Evolutionary conservation across 1,140 invertebrate genomes (phyloP), one percentile per base, ranked within the genome.

Genomic region (Ganaspis sp.): DNA sequence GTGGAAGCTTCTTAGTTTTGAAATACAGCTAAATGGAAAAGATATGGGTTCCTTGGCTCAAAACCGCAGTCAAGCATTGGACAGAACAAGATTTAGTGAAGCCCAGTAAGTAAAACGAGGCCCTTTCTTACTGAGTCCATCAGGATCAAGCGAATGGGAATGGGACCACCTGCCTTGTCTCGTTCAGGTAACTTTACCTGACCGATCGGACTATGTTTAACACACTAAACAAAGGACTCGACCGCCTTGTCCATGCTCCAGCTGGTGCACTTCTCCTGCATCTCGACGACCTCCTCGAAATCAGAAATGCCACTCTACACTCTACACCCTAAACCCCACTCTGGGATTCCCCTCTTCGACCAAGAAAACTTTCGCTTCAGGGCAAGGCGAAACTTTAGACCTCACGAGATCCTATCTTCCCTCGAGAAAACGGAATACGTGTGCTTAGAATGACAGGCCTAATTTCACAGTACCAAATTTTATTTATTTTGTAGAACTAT

Each of bases 241-340:
- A 29, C 58, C 23, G 58, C 58, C 23, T 19, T 21, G 21, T 8
- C 49, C 21, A 21, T 58, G 21, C 12, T 26, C 58, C 58, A 64
- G 23, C 58, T 64, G 58, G 58, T 64, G 58, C 58, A 64, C 58
- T 64, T 64, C 26, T 29, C 58, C 15, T 26, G 12, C 58, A 29
- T 64, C 58, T 64, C 58, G 11, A 34, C 45, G 15, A 49, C 12
- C 54, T 26, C 23, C 54, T 58, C 54, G 9, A 64, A 64, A 64
- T 64, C 58, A 64, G 58, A 64, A 64, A 64, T 64, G 58, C 58
- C 58, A 64, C 23, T 64, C 58, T 64, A 64, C 58, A 64, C 58
- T 26, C 58, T 9, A 64, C 9, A n/a, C n/a, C n/a, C n/a, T n/a
- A 64, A 9, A 64, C 23, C 21, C 23, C 23, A 64, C 58, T 64